Conservation (phyloP, 2,888 invertebrate species). For the Idaea dimidiata region DNA sequence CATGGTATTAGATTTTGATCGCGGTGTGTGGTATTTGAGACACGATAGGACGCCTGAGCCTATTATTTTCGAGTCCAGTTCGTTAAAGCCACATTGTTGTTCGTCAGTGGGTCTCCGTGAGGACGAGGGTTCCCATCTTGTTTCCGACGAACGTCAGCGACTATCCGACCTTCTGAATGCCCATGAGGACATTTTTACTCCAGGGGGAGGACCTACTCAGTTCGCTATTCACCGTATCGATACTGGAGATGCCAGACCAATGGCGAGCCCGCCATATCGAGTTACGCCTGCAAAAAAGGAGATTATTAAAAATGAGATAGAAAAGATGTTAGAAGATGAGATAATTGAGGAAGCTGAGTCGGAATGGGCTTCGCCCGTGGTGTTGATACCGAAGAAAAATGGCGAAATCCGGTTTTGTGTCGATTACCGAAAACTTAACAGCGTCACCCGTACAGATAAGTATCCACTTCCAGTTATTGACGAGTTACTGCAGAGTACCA, state of each 20-base stretch:
- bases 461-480: slow-evolving; percentile 34
- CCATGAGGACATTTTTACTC: slow-evolving; percentile 9
- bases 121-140: slow-evolving; percentile 7
- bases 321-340: slow-evolving; percentile 21
- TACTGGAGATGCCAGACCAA: slow-evolving; percentile 12
- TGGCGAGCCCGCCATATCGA: slow-evolving; percentile 11
- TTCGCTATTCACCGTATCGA: slow-evolving; percentile 8
- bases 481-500: slow-evolving; percentile 31
- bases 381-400: slow-evolving; percentile 35
- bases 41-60: not conserved
- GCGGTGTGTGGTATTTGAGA: not conserved
- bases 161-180: not conserved
- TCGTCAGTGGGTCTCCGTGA: slow-evolving; percentile 1
- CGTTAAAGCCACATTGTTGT: not conserved
- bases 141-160: not conserved
- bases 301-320: slow-evolving; percentile 15
- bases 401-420: slow-evolving; percentile 32
- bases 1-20: slow-evolving; percentile 12
- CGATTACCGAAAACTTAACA: slow-evolving; percentile 39
- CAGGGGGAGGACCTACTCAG: slow-evolving; percentile 7
- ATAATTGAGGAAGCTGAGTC: slow-evolving; percentile 41
- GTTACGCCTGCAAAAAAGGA: slow-evolving; percentile 19
- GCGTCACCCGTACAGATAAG: slow-evolving; percentile 34
- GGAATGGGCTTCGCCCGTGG: slow-evolving; percentile 35
- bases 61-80: not conserved